Percentiles rank a stretch among this genome's conserved stretches.
phyloP scores from a whole-genome alignment of 2,797 vertebrate genomes.

The Phataginus tricuspis region DNA sequence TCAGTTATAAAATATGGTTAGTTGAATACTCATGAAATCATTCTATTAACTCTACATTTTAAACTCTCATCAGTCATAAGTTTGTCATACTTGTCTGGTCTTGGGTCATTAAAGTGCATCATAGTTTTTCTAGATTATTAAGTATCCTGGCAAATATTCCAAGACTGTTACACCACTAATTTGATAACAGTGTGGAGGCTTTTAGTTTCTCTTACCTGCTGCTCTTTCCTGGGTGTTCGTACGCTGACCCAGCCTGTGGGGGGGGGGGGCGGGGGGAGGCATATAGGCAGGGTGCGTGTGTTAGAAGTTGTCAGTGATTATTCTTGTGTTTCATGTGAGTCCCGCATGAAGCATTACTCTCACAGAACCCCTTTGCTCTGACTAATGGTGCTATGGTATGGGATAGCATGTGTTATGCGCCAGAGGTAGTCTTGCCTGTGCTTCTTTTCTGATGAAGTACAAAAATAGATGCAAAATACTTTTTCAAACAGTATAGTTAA shows the following conservation, averaged over 20 bases:
- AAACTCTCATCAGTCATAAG: not conserved
- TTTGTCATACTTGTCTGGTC: not conserved
- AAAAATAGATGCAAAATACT: not conserved
- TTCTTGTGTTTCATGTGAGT: not conserved
- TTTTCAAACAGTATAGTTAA: not conserved
- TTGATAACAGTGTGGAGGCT: not conserved
- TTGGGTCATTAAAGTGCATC: not conserved
- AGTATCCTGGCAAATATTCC: conserved; percentile 8
- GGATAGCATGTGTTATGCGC: conserved; percentile 55
- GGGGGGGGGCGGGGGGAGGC: not conserved
- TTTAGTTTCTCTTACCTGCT: conserved; percentile 11
- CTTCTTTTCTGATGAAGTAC: conserved; percentile 4
- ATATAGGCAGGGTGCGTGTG: not conserved
- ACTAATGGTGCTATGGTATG: not conserved
- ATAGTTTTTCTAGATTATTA: conserved; percentile 17
- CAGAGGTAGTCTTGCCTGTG: conserved; percentile 50
- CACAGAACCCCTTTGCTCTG: not conserved
- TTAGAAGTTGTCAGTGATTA: conserved; percentile 12
- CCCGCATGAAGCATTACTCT: not conserved
- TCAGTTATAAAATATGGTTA: not conserved
- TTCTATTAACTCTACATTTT: not conserved
- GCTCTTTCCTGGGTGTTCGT: not conserved
- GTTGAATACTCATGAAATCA: not conserved
- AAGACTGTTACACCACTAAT: not conserved
- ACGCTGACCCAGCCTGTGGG: not conserved